Evolutionary conservation across 2,888 invertebrate genomes (phyloP).

Genomic region (Tetragnatha montana): DNA sequence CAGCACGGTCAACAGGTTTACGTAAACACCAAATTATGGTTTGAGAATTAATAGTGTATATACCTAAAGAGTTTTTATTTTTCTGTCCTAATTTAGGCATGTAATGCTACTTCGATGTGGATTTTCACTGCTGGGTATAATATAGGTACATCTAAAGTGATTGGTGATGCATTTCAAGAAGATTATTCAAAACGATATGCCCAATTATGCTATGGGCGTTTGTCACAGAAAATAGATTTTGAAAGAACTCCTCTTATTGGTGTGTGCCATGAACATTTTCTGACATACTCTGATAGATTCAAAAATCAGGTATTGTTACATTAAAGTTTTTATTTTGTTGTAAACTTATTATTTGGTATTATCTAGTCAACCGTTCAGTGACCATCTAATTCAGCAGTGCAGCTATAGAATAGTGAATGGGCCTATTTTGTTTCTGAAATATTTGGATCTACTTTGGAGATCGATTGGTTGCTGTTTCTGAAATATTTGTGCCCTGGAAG

Average conservation of each 20-base stretch:
- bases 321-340: too few species aligned
- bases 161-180: slow-evolving; percentile 75
- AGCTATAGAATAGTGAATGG: too few species aligned
- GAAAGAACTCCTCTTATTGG: slow-evolving; percentile 73
- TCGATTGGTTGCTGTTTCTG: too few species aligned
- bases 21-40: background rate
- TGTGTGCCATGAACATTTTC: slow-evolving; percentile 72
- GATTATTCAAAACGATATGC: slow-evolving; percentile 74
- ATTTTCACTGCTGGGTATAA: slow-evolving; percentile 75
- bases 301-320: slow-evolving; percentile 59
- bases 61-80: background rate
- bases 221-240: slow-evolving; percentile 56
- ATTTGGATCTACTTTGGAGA: too few species aligned
- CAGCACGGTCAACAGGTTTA: background rate
- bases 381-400: too few species aligned
- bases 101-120: slow-evolving; percentile 76
- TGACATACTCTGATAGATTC: slow-evolving; percentile 71
- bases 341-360: too few species aligned
- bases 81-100: slow-evolving; percentile 73
- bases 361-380: too few species aligned
- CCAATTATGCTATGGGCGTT: slow-evolving; percentile 71
- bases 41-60: background rate
- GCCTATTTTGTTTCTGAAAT: too few species aligned
- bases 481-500: too few species aligned
- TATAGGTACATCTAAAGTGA: slow-evolving; percentile 74